phyloP scores from a whole-genome alignment of 2,888 invertebrate genomes.

The Eremobia ochroleuca region DNA sequence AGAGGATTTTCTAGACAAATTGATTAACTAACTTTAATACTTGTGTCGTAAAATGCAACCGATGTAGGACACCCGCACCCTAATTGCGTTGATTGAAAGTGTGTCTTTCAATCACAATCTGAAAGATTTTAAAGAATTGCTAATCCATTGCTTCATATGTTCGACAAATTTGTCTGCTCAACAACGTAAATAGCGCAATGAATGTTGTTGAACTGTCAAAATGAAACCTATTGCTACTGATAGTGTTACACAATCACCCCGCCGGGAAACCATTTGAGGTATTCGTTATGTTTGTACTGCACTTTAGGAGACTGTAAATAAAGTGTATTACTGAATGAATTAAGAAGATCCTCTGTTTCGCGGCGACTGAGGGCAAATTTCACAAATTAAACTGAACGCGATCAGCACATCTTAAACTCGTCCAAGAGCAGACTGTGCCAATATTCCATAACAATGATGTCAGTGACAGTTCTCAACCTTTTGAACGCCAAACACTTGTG shows the following conservation, averaged over 20 bases:
- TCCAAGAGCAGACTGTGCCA: neutral
- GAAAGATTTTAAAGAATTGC: neutral
- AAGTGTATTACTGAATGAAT: conserved; percentile 7
- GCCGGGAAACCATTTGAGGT: neutral
- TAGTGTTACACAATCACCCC: neutral
- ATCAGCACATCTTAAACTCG: neutral
- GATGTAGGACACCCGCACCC: no score
- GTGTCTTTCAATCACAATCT: neutral
- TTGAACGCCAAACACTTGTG: no score
- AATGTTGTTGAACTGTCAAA: neutral
- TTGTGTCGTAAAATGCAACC: neutral
- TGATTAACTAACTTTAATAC: neutral
- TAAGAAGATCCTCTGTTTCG: conserved; percentile 12
- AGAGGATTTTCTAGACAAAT: conserved; percentile 6
- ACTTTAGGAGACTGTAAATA: neutral
- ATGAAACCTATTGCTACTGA: neutral
- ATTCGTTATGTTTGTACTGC: neutral
- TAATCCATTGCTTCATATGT: neutral
- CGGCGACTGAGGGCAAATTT: neutral
- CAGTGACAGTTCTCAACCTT: neutral
- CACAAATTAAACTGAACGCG: neutral
- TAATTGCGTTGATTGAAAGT: no score
- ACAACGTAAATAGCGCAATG: neutral
- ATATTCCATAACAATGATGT: neutral
- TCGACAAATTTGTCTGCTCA: neutral